phyloP scores from a whole-genome alignment of 64 coral and sea anemone genomes.

The Cladopsammia gracilis region DNA sequence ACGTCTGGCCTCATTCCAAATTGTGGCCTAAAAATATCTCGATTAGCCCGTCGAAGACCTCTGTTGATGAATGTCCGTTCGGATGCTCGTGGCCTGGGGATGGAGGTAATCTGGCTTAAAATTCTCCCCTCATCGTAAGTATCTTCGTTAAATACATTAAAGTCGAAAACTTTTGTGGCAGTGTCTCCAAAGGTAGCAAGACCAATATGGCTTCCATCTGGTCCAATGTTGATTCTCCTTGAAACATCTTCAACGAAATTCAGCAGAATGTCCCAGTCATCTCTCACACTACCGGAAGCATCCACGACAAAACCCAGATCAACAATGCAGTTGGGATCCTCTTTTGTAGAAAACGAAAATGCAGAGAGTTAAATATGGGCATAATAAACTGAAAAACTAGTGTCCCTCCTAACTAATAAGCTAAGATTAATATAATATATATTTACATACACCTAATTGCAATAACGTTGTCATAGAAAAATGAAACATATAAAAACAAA shows the following conservation, averaged over 20 bases:
- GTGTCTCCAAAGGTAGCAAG: slow-evolving; percentile 6
- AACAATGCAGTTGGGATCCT: slow-evolving; percentile 30
- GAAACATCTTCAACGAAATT: slow-evolving; percentile 18
- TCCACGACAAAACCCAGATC: slow-evolving; percentile 32
- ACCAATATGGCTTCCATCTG: slow-evolving; percentile 13
- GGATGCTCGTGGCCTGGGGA: neutral
- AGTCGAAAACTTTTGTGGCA: neutral
- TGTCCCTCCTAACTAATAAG: too few relatives aligned
- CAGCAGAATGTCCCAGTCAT: neutral
- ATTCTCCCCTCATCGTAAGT: neutral
- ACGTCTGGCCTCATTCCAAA: slow-evolving; percentile 71
- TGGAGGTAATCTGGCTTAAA: neutral
- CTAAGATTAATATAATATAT: too few relatives aligned
- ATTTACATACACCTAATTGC: too few relatives aligned
- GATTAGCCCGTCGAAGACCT: slow-evolving; percentile 41
- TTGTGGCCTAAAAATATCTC: neutral
- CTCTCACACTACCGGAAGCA: slow-evolving; percentile 33
- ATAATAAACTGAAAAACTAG: neutral
- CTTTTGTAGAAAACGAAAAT: neutral
- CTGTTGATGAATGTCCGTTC: slow-evolving; percentile 64
- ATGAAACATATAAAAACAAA: too few relatives aligned
- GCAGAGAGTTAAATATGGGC: neutral
- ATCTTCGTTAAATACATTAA: neutral
- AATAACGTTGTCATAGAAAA: too few relatives aligned
- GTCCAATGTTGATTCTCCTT: neutral